These are phyloP conservation scores for Oscheius sp. DNA, from an alignment of 2,888 invertebrate genomes.

Conservation along the genomic window DNA sequence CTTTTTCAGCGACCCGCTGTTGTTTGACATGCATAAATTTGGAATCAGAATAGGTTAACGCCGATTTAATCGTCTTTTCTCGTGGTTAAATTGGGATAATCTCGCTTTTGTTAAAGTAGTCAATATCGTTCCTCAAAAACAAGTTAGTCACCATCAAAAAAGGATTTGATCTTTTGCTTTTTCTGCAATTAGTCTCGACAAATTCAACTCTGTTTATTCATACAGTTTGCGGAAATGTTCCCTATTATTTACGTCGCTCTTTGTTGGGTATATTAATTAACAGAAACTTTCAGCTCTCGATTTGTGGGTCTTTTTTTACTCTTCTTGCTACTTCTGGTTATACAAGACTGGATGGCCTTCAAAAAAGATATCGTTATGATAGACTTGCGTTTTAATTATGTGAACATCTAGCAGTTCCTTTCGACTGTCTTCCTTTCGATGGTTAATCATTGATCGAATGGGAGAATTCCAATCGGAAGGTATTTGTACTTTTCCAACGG, in stretches of 20 bases:
- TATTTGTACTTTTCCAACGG: constrained; percentile 22
- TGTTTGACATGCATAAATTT: not conserved
- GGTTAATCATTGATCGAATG: not conserved
- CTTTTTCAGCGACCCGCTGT: not conserved
- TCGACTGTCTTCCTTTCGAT: not conserved
- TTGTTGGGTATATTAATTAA: too few relatives aligned
- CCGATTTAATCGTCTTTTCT: not conserved
- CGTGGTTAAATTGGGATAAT: too few relatives aligned
- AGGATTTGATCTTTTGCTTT: too few relatives aligned
- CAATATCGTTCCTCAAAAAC: not conserved
- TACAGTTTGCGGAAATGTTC: too few relatives aligned
- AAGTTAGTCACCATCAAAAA: too few relatives aligned
- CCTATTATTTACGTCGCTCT: too few relatives aligned
- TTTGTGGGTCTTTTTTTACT: not conserved
- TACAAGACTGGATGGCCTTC: constrained; percentile 9
- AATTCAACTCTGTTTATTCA: too few relatives aligned
- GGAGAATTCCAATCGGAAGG: constrained; percentile 8
- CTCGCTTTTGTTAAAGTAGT: not conserved
- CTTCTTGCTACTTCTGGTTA: too few relatives aligned
- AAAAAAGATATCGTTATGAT: constrained; percentile 13
- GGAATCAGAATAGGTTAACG: not conserved
- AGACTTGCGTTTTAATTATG: constrained; percentile 6
- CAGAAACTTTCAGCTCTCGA: too few relatives aligned
- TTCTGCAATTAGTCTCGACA: too few relatives aligned
- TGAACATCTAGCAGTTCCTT: constrained; percentile 6